Conservation (phyloP, 2,113 vertebrate species). For the Pangasianodon hypophthalmus region DNA sequence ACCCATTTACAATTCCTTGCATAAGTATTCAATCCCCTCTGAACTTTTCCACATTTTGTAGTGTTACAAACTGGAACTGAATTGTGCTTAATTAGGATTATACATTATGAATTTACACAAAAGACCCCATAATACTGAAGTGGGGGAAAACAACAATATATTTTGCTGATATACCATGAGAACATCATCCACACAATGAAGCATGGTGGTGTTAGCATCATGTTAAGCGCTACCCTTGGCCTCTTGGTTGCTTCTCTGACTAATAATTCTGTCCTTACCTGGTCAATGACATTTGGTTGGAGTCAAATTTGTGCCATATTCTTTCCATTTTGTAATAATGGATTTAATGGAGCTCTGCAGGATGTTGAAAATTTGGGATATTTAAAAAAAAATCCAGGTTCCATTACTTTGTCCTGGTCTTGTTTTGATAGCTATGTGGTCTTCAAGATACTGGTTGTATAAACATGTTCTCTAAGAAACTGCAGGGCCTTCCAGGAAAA, state of each 20-base stretch:
- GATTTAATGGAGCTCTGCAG: neutral
- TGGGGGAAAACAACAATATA: neutral
- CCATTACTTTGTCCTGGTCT: neutral
- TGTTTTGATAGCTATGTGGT: neutral
- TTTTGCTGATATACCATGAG: neutral
- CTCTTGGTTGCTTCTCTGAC: neutral
- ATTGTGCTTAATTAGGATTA: neutral
- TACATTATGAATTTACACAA: neutral
- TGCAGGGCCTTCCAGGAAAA: neutral
- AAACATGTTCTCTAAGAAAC: neutral
- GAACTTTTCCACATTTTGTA: neutral
- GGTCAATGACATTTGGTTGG: too few relatives aligned
- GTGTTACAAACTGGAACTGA: neutral
- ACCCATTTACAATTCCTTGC: neutral
- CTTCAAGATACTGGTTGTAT: neutral
- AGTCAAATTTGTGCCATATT: neutral
- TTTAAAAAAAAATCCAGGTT: neutral
- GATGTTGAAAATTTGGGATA: neutral
- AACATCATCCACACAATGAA: neutral
- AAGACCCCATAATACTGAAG: neutral
- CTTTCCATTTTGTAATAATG: neutral
- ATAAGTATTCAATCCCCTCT: neutral
- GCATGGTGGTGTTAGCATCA: neutral
- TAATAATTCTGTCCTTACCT: neutral
- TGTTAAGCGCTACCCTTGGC: neutral